Base-by-base conservation (phyloP, 2,888 invertebrate genomes). In the Meandrusa payeni region DNA sequence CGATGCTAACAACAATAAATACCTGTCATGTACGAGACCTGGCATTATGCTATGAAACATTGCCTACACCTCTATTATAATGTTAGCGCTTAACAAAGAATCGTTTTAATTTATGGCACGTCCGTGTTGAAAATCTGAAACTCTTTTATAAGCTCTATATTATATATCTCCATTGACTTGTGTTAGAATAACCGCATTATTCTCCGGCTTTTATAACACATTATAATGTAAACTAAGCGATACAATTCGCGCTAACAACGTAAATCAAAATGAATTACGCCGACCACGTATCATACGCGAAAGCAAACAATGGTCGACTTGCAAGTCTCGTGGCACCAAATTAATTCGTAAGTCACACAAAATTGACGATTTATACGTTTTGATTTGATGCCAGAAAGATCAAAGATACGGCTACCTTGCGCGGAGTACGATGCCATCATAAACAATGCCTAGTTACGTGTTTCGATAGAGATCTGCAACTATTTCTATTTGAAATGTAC, bases 331-430 rank as follows among this genome's bases (percentile, higher is more conserved):
- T n/a, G n/a, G n/a, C n/a, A n/a, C 45, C 34, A 46, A 54, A 54
- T 53, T 52, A 58, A 64, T 56, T 52, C 59, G 53, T 51, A 48
- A 63, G 67, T 69, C 69, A 50, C 64, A 57, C 57, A 53, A 47
- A 51, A 55, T 46, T 49, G 46, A 37, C 24, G 52, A 55, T 60
- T 59, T 59, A 59, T 48, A 49, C 47, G 50, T 52, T 59, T 67
- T 72, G 70, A 64, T 50, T 32, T 27, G 28, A 48, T 43, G 70
- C 69, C 71, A 72, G 56, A 52, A 56, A 67, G 68, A 69, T 69
- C 65, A 70, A 69, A 71, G 63, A 52, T 54, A 44, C 24, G 9
- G 22, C 39, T 57, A 54, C 68, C 66, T 67, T 68, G 63, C 5
- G 2, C 29, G 2, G 41, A 36, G 39, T 39, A 10, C 22, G 37